Evolutionary conservation across 2,113 vertebrate genomes (phyloP).

Genomic region (Phoxinus phoxinus): DNA sequence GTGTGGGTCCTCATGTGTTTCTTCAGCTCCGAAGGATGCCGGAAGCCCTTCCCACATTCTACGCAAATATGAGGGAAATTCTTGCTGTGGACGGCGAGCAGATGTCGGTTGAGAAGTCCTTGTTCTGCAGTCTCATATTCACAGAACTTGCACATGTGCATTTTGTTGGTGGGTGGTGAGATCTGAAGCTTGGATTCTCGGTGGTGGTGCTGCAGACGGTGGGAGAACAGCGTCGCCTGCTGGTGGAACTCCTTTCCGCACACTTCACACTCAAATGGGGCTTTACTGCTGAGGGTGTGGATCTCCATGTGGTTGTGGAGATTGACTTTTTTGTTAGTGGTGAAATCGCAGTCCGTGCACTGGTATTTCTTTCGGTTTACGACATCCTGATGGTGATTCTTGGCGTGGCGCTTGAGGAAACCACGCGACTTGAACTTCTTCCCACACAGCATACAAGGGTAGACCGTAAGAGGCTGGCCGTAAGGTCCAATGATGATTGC

Average conservation of each 20-base stretch:
- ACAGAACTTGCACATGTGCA: constrained; percentile 88
- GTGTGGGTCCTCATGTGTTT: constrained; percentile 93
- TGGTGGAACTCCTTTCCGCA: constrained; percentile 83
- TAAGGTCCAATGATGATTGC: constrained; percentile 92
- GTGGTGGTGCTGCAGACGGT: constrained; percentile 87
- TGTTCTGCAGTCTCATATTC: constrained; percentile 91
- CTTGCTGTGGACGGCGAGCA: constrained; percentile 88
- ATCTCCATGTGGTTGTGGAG: constrained; percentile 92
- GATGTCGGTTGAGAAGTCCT: constrained; percentile 86
- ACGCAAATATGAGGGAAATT: constrained; percentile 89
- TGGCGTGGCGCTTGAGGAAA: constrained; percentile 91
- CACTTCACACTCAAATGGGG: constrained; percentile 78
- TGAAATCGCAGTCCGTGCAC: constrained; percentile 91
- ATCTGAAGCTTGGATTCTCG: constrained; percentile 81
- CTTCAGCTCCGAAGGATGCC: constrained; percentile 89
- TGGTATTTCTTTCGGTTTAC: constrained; percentile 87
- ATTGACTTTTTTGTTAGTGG: constrained; percentile 90
- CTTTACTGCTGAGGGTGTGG: constrained; percentile 88
- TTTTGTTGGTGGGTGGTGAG: constrained; percentile 53
- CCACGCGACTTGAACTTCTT: constrained; percentile 92
- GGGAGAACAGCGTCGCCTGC: constrained; percentile 82
- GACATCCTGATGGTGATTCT: constrained; percentile 89
- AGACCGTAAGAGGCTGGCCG: constrained; percentile 89
- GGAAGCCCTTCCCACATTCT: constrained; percentile 89
- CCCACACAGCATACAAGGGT: constrained; percentile 90